Evolutionary conservation across 2,113 vertebrate species (phyloP), one percentile per base, ranked within the genome.

Genomic region (Hippolais icterina): DNA sequence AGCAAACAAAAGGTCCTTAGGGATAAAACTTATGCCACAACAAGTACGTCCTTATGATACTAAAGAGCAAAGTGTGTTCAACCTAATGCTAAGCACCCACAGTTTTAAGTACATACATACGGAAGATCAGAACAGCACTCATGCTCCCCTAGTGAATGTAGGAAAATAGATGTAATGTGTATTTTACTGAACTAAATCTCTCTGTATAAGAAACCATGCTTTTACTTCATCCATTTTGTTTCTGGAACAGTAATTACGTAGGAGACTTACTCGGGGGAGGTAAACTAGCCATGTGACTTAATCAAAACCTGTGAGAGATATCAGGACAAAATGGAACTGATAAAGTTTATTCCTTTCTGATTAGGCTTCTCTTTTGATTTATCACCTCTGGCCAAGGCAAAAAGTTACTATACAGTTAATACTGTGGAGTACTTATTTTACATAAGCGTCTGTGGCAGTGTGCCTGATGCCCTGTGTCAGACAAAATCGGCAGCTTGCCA

Each of bases 331-430:
- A 47, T 25, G 1, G 1, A 63, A 63, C 80, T 94, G 27, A 81
- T 82, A 4, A 35, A 21, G 7, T 15, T 66, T 72, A 39, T 95
- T 95, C 31, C 27, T 71, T 96, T 44, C 79, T 2, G 0, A 9
- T 57, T 69, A 99, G 99, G 98, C 1, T 98, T 99, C 95, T 99
- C 97, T 27, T 99, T 99, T 84, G 98, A 99, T 95, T 96, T 99
- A 83, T 98, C 98, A 12, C 98, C 98, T 11, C 97, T 99, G 92
- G 95, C 87, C 46, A 99, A 98, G 97, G 90, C 95, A 35, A 90
- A 63, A 1, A 97, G 80, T 10, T 86, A 39, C 77, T 99, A 99
- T 84, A 85, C 97, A 81, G 77, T 99, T 47, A 97, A 90, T 41
- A 96, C 95, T 5, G 75, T 10, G 8, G 85, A 91, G 28, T 99